Evolutionary conservation across 1,140 invertebrate genomes (phyloP), one percentile per base, ranked within the genome.

Genomic region (Onthophagus taurus): DNA sequence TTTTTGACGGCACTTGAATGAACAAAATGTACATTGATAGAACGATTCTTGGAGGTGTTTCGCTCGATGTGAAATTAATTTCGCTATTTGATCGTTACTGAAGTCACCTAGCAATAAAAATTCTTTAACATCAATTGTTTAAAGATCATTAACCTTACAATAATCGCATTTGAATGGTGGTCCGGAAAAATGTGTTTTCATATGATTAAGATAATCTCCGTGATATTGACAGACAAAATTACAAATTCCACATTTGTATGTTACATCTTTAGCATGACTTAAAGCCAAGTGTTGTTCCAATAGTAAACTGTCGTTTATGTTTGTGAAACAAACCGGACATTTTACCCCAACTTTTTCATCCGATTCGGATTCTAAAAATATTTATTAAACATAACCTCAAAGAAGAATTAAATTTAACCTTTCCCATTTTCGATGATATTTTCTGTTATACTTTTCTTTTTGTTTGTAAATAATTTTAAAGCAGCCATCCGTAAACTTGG

Each of bases 201-300:
- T 76, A 55, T 83, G 80, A 26, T 66, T 62, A 52, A 76, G 76
- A 59, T 78, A 83, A 46, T 74, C 68, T 19, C 72, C 66, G 53
- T 77, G 79, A 67, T 75, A 80, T 50, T 73, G 72, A 47, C 75
- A 76, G 23, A 74, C 72, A 61, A 78, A 81, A 13, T 69, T 64
- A 63, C 80, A 83, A 19, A 79, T 55, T 20, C 71, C 68, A 61
- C 80, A 82, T 38, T 72, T 70, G 49, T 76, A 78, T n/a, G 72
- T 71, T 11, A 74, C 67, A 59, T 75, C 72, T 51, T 72, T 69
- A 3, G 67, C 66, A 58, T 79, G 74, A 34, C 67, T 67, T 33
- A 61, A 48, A 24, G 71, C 61, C 11, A 72, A 61, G 51, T 78
- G 73, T 50, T 68, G 64, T 47, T 75, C 71, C 26, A 76, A 52